These are phyloP conservation scores for Neopipo cinnamomea DNA, from an alignment of 2,113 vertebrate genomes.

Conservation along the genomic window DNA sequence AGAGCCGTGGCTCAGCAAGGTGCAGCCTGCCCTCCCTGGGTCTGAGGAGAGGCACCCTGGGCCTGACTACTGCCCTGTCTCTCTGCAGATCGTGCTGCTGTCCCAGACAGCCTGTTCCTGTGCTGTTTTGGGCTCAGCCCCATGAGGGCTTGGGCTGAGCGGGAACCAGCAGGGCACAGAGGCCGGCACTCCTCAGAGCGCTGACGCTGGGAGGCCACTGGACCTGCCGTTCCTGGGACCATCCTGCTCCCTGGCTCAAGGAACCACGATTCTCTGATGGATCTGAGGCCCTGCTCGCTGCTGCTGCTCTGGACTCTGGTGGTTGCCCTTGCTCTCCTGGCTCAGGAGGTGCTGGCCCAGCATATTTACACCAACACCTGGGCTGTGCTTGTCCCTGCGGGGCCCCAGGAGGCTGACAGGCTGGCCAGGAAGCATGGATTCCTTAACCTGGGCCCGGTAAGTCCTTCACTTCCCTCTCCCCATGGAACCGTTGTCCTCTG, in stretches of 20 bases:
- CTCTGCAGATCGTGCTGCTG: neutral
- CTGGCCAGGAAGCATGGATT: constrained; percentile 90
- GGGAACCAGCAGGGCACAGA: neutral
- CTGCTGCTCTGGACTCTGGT: constrained; percentile 77
- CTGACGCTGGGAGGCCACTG: neutral
- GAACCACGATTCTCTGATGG: constrained; percentile 64
- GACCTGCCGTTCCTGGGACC: neutral
- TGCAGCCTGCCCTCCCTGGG: neutral
- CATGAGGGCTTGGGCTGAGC: neutral
- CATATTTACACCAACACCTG: constrained; percentile 91
- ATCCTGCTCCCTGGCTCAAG: constrained; percentile 12
- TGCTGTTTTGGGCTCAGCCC: neutral
- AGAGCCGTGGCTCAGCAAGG: accelerated
- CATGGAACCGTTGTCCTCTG: accelerated
- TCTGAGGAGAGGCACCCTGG: neutral
- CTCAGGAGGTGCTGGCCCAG: constrained; percentile 66
- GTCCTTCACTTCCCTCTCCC: neutral
- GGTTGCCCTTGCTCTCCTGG: constrained; percentile 74
- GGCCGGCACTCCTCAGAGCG: neutral
- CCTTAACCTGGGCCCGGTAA: constrained; percentile 87
- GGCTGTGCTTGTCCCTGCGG: constrained; percentile 85
- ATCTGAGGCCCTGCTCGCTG: constrained; percentile 74
- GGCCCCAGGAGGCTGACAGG: constrained; percentile 80
- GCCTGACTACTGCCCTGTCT: neutral
- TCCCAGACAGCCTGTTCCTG: neutral